phyloP scores from a whole-genome alignment of 2,888 invertebrate species.

The Brenthis hecate region DNA sequence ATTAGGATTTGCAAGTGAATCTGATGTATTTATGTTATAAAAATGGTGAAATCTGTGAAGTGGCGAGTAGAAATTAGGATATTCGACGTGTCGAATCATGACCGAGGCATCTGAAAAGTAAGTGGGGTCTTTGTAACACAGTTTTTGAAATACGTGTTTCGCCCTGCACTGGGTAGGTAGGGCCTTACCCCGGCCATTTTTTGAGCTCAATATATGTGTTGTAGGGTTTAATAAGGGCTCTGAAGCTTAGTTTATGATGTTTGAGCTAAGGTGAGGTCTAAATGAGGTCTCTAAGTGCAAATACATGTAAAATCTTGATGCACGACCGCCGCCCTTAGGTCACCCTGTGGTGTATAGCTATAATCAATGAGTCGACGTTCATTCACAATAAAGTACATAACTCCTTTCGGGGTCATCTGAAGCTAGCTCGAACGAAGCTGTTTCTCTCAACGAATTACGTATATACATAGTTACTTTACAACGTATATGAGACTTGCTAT shows the following conservation, averaged over 20 bases:
- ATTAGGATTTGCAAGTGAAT: constrained; percentile 78
- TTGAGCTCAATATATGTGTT: constrained; percentile 59
- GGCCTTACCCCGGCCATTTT: constrained; percentile 80
- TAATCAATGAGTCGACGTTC: constrained; percentile 77
- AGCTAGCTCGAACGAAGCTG: constrained; percentile 60
- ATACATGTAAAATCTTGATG: constrained; percentile 43
- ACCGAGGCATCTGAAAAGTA: constrained; percentile 96
- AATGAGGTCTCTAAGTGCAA: constrained; percentile 41
- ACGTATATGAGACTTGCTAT: constrained; percentile 3
- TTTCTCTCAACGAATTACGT: constrained; percentile 58
- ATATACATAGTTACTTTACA: constrained; percentile 25
- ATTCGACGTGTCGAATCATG: constrained; percentile 93
- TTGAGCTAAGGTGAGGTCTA: constrained; percentile 31
- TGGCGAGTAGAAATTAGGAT: constrained; percentile 92
- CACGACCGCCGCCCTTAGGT: constrained; percentile 75
- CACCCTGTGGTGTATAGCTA: constrained; percentile 63
- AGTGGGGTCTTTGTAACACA: constrained; percentile 78
- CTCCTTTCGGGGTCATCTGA: constrained; percentile 73
- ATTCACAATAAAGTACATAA: constrained; percentile 77
- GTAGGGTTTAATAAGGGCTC: constrained; percentile 52
- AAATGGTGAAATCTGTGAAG: constrained; percentile 92
- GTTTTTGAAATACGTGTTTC: constrained; percentile 61
- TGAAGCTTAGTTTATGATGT: constrained; percentile 40
- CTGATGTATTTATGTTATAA: constrained; percentile 90
- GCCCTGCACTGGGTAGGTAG: constrained; percentile 70